Percentiles rank a stretch among this genome's conserved stretches.
These are phyloP conservation scores for Phodopus roborovskii DNA, from an alignment of 2,113 vertebrate genomes.

Conservation along the genomic window DNA sequence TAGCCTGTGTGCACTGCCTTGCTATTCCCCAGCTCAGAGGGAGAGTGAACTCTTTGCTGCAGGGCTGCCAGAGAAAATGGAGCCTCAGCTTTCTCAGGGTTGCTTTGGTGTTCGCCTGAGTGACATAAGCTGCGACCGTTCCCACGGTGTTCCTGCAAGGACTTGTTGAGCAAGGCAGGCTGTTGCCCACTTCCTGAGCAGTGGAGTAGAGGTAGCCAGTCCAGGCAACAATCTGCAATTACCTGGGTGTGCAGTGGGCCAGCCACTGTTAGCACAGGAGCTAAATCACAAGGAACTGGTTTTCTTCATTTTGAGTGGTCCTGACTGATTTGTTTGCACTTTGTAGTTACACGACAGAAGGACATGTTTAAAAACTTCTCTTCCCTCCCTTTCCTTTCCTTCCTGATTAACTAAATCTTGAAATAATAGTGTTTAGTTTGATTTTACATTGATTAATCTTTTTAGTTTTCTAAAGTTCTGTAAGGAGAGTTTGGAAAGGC, in stretches of 20 bases:
- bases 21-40: background rate
- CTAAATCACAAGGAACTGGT: background rate
- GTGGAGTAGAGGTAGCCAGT: background rate
- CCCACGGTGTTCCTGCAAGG: background rate
- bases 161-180: background rate
- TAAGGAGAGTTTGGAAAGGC: background rate
- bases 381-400: too few species aligned
- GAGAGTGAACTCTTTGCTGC: background rate
- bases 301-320: background rate
- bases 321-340: background rate
- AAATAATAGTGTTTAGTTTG: background rate
- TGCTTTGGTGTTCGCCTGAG: background rate
- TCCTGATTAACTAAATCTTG: background rate
- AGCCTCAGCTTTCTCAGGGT: background rate
- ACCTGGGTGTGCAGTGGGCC: background rate
- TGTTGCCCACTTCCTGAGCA: background rate
- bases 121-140: background rate
- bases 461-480: conserved; percentile 23
- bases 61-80: background rate
- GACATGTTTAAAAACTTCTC: background rate
- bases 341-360: background rate
- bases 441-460: background rate
- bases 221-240: background rate
- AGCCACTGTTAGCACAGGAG: background rate
- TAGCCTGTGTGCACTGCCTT: too few species aligned